These are phyloP conservation scores for Galagoides demidoff DNA, from an alignment of 2,797 vertebrate genomes.

Conservation along the genomic window DNA sequence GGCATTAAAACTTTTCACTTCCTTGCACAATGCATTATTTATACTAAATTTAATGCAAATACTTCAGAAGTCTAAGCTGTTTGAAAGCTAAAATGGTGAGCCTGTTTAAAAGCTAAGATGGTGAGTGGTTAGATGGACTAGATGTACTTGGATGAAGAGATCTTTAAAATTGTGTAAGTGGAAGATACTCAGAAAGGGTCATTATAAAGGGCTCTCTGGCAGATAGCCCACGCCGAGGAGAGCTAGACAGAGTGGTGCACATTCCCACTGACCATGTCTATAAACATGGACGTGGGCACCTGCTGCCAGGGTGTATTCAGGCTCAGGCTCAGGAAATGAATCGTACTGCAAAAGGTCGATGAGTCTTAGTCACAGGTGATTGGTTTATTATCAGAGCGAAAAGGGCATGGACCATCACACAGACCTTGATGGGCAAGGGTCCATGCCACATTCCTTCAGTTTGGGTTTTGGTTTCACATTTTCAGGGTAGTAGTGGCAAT, in stretches of 20 bases:
- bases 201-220: background rate
- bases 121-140: background rate
- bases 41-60: conserved; percentile 32
- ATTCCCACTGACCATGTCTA: background rate
- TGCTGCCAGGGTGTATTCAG: background rate
- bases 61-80: conserved; percentile 21
- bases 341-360: background rate
- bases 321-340: background rate
- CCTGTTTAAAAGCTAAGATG: conserved; percentile 19
- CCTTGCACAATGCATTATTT: conserved; percentile 44
- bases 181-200: background rate
- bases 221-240: background rate
- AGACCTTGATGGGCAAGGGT: conserved; percentile 94
- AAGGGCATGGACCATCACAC: background rate
- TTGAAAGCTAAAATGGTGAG: conserved; percentile 27
- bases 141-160: background rate
- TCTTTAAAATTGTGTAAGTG: background rate
- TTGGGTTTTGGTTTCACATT: conserved; percentile 97
- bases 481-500: conserved; percentile 94
- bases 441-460: conserved; percentile 96
- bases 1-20: conserved; percentile 4
- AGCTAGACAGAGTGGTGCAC: background rate
- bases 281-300: background rate
- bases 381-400: background rate
- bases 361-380: background rate